Evolutionary conservation across 2,113 vertebrate species (phyloP).

Genomic region (Athene noctua): DNA sequence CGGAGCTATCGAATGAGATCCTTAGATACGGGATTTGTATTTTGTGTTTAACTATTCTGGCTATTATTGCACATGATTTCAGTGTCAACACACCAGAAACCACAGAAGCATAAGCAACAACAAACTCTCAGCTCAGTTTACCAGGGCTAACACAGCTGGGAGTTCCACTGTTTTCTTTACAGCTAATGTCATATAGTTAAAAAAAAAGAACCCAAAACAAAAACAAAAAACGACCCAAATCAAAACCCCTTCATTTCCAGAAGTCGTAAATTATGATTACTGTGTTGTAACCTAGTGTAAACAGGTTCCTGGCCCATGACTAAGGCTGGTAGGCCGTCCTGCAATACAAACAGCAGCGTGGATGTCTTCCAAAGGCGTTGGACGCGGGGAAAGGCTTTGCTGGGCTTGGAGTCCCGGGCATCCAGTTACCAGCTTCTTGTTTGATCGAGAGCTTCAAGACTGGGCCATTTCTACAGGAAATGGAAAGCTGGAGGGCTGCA

Average conservation of each 20-base stretch:
- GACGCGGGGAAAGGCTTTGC: background rate
- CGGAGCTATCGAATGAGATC: background rate
- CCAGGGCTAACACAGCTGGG: background rate
- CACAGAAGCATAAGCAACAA: background rate
- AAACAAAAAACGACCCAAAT: background rate
- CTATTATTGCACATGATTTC: background rate
- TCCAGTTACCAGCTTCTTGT: background rate
- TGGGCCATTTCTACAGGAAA: background rate
- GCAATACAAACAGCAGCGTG: background rate
- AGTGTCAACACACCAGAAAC: slow-evolving; percentile 13
- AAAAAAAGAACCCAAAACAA: background rate
- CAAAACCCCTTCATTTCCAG: slow-evolving; percentile 36
- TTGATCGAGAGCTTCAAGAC: background rate
- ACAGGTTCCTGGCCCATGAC: slow-evolving; percentile 24
- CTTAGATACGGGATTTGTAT: background rate
- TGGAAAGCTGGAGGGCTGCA: background rate
- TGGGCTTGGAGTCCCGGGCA: background rate
- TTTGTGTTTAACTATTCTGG: slow-evolving; percentile 13
- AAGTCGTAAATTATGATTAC: slow-evolving; percentile 1
- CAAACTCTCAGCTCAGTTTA: background rate
- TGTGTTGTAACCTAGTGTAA: background rate
- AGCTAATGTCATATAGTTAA: background rate
- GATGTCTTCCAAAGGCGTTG: background rate
- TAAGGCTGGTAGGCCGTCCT: background rate
- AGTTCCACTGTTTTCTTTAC: slow-evolving; percentile 23